These are phyloP conservation scores for Liodrosophila aerea DNA, from an alignment of 2,888 invertebrate species.

Conservation along the genomic window DNA sequence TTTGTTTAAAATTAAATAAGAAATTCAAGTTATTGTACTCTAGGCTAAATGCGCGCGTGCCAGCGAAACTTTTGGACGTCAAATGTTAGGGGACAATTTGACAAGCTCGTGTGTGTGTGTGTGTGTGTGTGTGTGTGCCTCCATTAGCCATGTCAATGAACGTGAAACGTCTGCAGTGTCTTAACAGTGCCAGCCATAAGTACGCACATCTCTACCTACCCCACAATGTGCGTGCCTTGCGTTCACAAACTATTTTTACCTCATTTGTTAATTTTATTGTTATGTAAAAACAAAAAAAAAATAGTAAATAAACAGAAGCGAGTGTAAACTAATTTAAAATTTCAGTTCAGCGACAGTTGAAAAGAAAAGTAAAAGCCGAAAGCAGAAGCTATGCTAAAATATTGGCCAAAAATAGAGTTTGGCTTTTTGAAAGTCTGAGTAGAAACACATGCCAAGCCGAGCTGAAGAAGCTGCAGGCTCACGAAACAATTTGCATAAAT, in stretches of 20 bases:
- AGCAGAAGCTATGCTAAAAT: constrained; percentile 55
- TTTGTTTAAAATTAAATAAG: constrained; percentile 36
- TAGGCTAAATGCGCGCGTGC: constrained; percentile 65
- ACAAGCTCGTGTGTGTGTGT: too few species aligned
- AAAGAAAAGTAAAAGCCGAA: constrained; percentile 71
- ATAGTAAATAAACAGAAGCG: constrained; percentile 39
- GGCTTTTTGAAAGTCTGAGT: constrained; percentile 61
- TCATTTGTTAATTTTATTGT: constrained; percentile 53
- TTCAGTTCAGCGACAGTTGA: constrained; percentile 50
- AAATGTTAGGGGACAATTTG: constrained; percentile 33
- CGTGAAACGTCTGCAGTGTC: constrained; percentile 55
- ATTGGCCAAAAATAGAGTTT: constrained; percentile 63
- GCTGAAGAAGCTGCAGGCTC: constrained; percentile 30
- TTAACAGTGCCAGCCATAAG: constrained; percentile 12
- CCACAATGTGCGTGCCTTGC: constrained; percentile 56
- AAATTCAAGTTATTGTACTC: constrained; percentile 42
- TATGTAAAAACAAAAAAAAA: constrained; percentile 49
- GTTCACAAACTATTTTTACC: constrained; percentile 35
- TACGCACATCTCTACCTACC: constrained; percentile 16
- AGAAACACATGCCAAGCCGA: too few species aligned
- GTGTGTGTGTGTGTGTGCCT: too few species aligned
- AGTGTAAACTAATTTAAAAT: constrained; percentile 67
- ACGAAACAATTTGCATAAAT: constrained; percentile 67
- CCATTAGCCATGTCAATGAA: constrained; percentile 65
- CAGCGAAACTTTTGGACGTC: constrained; percentile 57